Evolutionary conservation across 2,797 vertebrate genomes (phyloP), one percentile per base, ranked within the genome.

Genomic region (Pipistrellus pygmaeus): DNA sequence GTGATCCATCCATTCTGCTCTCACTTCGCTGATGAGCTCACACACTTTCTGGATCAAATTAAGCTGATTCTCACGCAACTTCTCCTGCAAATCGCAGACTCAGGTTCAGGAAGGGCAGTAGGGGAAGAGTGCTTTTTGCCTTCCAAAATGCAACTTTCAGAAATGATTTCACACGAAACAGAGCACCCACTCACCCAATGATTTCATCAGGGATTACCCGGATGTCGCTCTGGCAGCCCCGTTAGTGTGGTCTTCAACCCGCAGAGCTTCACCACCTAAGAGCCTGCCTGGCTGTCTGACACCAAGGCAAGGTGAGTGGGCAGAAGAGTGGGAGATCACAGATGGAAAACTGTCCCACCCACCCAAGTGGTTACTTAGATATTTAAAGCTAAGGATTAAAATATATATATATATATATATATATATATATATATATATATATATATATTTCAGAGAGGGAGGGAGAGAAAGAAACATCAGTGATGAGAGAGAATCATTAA

Each of bases 1-100:
- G 8, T 93, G 98, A 90, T 98, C 97, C 27, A 93, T 97, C 25
- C 96, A 98, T 46, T 98, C 98, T 44, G 91, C 97, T 97, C 98
- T 98, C 72, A 98, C 97, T 82, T 98, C 97, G 30, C 94, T 96
- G 78, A 98, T 98, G 96, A 98, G 98, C 97, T 98, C 98, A 91
- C 97, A 97, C 87, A 98, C 96, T n/a, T 95, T 23, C 96, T 97
- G 97, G 92, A 98, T 98, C 98, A 98, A 98, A 95, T 96, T 97
- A 95, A 96, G 62, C 35, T 91, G 97, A 95, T 97, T 97, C 96
- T 98, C 97, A 68, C 98, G 98, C 32, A 98, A 95, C 71, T 97
- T 97, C 55, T 97, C 98, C 98, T 99, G 97, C 66, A 97, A 95
- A 82, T 78, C 93, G 85, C 77, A 97, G 95, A 78, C 25, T 82